Percentiles rank a stretch among this genome's conserved stretches.
phyloP scores from a whole-genome alignment of 2,888 invertebrate genomes.

The Diplazon laetatorius region DNA sequence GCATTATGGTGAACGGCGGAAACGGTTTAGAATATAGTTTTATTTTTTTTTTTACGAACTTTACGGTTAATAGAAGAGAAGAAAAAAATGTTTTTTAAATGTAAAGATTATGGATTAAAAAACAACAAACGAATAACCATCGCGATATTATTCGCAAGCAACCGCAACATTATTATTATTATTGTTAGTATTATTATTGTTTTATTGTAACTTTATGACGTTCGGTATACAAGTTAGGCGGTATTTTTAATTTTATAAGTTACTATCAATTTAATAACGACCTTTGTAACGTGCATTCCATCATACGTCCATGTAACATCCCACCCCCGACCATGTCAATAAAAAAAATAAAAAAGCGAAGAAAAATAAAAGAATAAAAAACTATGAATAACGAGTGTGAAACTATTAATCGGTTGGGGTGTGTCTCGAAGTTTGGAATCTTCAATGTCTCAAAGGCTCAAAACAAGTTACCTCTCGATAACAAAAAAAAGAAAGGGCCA shows the following conservation, averaged over 20 bases:
- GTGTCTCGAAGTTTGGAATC: too few species aligned
- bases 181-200: conserved; percentile 51
- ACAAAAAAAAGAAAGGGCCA: too few species aligned
- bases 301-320: conserved; percentile 76
- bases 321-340: conserved; percentile 75
- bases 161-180: conserved; percentile 51
- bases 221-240: conserved; percentile 63
- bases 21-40: conserved; percentile 56
- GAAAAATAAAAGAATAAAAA: too few species aligned
- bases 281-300: conserved; percentile 75
- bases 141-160: conserved; percentile 37
- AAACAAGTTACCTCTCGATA: too few species aligned
- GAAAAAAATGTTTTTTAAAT: conserved; percentile 54
- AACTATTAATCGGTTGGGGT: too few species aligned
- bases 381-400: conserved; percentile 29
- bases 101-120: conserved; percentile 37
- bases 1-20: conserved; percentile 57
- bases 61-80: conserved; percentile 45
- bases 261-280: conserved; percentile 70
- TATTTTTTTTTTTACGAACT: conserved; percentile 57
- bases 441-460: too few species aligned
- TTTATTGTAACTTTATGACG: conserved; percentile 67
- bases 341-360: too few species aligned
- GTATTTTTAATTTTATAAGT: conserved; percentile 71
- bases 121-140: conserved; percentile 21